A percentile compares a stretch with the other conserved stretches of the same genome.
Conservation (phyloP, 2,888 invertebrate genomes). For the Acleris sparsana region DNA sequence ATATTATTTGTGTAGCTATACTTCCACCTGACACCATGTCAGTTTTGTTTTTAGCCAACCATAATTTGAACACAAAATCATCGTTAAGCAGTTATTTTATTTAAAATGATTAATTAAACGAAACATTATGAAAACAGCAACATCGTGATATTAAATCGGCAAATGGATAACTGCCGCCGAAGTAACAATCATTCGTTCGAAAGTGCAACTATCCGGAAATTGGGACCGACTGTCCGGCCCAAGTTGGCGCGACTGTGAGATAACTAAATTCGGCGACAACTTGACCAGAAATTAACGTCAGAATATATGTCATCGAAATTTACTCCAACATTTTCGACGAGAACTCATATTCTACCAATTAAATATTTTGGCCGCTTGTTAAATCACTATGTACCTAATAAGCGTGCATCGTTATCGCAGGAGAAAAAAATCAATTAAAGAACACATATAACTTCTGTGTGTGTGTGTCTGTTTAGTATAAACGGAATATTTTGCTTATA, state of each 20-base stretch:
- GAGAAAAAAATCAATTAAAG: no score
- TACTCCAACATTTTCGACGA: neutral
- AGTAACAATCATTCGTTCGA: slow-evolving; percentile 40
- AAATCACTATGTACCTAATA: no score
- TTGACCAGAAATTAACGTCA: slow-evolving; percentile 32
- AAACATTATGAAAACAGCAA: neutral
- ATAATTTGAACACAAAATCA: no score
- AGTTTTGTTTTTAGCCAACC: no score
- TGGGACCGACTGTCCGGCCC: slow-evolving; percentile 58
- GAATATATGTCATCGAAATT: slow-evolving; percentile 1
- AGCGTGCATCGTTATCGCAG: no score
- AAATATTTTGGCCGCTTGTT: neutral
- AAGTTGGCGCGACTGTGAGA: slow-evolving; percentile 25
- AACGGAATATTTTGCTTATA: no score
- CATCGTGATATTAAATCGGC: neutral
- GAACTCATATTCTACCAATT: neutral
- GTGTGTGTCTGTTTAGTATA: no score
- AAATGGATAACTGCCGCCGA: slow-evolving; percentile 18
- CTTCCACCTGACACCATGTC: no score
- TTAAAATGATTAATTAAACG: no score
- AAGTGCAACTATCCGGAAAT: slow-evolving; percentile 61
- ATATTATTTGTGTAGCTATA: no score
- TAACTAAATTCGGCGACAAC: slow-evolving; percentile 26
- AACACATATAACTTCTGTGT: no score
- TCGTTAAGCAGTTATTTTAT: no score